Evolutionary conservation across 2,797 vertebrate genomes (phyloP).

Genomic region (Neosilurus mollespiculum): DNA sequence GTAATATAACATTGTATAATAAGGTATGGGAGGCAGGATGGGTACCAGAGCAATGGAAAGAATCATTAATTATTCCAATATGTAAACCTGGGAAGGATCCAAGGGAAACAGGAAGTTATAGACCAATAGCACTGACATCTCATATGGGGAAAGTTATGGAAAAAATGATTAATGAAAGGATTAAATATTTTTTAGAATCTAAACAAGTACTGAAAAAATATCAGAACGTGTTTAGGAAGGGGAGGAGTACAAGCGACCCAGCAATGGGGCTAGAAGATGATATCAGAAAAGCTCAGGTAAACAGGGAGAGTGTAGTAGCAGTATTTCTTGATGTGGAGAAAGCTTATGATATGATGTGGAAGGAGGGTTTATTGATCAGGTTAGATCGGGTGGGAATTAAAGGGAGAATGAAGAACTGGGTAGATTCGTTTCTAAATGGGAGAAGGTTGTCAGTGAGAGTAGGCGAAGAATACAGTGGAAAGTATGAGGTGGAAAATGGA

Average conservation of each 20-base stretch:
- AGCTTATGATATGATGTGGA: neutral
- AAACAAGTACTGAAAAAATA: neutral
- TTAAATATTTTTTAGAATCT: neutral
- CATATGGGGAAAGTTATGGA: neutral
- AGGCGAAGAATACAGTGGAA: too few relatives aligned
- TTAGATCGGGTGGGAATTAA: too few relatives aligned
- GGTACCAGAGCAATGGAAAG: neutral
- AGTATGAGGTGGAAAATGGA: too few relatives aligned
- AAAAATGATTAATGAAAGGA: neutral
- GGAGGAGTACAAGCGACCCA: neutral
- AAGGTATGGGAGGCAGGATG: neutral
- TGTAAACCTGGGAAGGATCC: too few relatives aligned
- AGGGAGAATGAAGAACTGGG: too few relatives aligned
- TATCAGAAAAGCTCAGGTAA: neutral
- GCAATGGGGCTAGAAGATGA: neutral
- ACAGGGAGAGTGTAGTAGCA: neutral
- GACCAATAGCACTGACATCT: too few relatives aligned
- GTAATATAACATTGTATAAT: neutral
- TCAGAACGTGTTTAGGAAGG: neutral
- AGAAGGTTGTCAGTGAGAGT: too few relatives aligned
- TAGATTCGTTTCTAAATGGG: too few relatives aligned
- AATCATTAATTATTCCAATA: neutral
- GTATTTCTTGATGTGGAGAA: neutral
- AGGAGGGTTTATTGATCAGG: too few relatives aligned
- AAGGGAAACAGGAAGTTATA: too few relatives aligned